Conservation (phyloP, 1,140 invertebrate genomes). For the Goniozus legneri region DNA sequence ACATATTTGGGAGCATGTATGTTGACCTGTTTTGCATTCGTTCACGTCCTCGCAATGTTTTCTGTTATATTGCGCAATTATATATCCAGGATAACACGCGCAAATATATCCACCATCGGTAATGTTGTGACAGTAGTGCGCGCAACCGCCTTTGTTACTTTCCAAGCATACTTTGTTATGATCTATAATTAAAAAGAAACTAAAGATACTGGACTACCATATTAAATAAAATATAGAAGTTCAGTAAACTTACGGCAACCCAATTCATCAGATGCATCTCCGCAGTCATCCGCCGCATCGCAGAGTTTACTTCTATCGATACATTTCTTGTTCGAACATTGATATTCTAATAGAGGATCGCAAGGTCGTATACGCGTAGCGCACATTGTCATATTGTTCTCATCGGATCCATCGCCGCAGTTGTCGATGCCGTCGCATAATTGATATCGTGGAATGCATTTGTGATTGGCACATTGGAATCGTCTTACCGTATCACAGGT, state of each 20-base stretch:
- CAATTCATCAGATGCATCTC: conserved; percentile 82
- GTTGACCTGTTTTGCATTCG: conserved; percentile 78
- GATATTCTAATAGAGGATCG: conserved; percentile 72
- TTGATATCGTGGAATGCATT: conserved; percentile 81
- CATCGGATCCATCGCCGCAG: conserved; percentile 90
- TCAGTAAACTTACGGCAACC: conserved; percentile 73
- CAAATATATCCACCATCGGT: conserved; percentile 84
- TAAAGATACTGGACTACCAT: conserved; percentile 1
- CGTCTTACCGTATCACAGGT: conserved; percentile 75
- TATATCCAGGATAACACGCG: conserved; percentile 81
- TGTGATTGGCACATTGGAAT: conserved; percentile 86
- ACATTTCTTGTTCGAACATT: conserved; percentile 90
- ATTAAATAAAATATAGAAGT: background rate
- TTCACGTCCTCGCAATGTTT: conserved; percentile 86
- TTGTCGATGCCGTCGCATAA: conserved; percentile 85
- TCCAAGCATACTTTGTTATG: conserved; percentile 69
- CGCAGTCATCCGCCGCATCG: conserved; percentile 79
- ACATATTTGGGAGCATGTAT: conserved; percentile 90
- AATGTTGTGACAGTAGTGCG: conserved; percentile 86
- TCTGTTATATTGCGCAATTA: conserved; percentile 69
- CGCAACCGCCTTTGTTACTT: conserved; percentile 82
- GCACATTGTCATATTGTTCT: conserved; percentile 89
- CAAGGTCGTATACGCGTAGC: conserved; percentile 68
- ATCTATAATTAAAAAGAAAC: conserved; percentile 46
- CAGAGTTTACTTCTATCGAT: conserved; percentile 78